These are phyloP conservation scores for Eupithecia exiguata DNA, from an alignment of 2,888 invertebrate genomes.

Conservation along the genomic window DNA sequence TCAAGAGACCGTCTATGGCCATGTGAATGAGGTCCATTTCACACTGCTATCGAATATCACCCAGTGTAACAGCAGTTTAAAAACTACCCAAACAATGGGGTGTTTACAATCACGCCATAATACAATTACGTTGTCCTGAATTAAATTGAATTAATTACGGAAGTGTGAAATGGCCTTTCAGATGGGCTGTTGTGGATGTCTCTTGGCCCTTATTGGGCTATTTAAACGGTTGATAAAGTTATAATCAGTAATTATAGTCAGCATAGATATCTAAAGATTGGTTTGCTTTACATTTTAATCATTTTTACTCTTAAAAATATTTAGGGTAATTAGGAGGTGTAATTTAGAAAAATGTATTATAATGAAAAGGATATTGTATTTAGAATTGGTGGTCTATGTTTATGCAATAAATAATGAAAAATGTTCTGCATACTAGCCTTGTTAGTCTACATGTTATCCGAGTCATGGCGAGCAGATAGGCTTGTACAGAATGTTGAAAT, in stretches of 20 bases:
- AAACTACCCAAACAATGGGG: slow-evolving; percentile 50
- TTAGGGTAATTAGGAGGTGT: no score
- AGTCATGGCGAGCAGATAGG: neutral
- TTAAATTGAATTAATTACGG: slow-evolving; percentile 72
- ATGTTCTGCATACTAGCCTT: no score
- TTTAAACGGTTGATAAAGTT: neutral
- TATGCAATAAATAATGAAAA: no score
- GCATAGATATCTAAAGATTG: no score
- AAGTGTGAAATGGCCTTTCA: slow-evolving; percentile 51
- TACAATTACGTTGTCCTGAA: slow-evolving; percentile 67
- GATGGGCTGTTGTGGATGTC: slow-evolving; percentile 18
- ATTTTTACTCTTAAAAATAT: no score
- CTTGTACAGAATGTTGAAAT: neutral
- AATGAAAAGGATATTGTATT: no score
- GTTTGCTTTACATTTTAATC: no score
- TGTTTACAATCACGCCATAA: slow-evolving; percentile 72
- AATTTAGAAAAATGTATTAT: no score
- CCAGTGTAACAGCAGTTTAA: slow-evolving; percentile 39
- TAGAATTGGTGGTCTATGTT: no score
- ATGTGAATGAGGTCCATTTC: slow-evolving; percentile 47
- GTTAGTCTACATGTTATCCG: neutral
- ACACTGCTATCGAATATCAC: slow-evolving; percentile 42
- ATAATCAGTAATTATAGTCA: neutral
- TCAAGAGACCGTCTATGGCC: slow-evolving; percentile 37
- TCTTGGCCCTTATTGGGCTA: slow-evolving; percentile 25